Evolutionary conservation across 2,888 invertebrate species (phyloP).

Genomic region (Hyalella azteca): DNA sequence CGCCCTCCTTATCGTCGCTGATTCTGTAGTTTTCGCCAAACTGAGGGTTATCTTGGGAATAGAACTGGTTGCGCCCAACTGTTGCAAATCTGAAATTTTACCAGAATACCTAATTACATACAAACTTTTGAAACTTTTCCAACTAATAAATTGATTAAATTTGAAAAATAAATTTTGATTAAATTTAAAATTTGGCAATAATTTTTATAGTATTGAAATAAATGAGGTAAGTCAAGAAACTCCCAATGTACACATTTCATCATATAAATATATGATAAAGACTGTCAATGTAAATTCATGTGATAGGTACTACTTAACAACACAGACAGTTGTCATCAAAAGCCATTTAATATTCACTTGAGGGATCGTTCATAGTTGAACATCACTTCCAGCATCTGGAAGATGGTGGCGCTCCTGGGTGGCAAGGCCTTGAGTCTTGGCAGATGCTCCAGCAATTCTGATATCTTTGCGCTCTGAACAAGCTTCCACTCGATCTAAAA

Average conservation of each 20-base stretch:
- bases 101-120: no score
- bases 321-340: no score
- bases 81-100: background rate
- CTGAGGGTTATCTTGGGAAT: background rate
- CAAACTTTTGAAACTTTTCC: no score
- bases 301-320: no score
- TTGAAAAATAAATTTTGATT: no score
- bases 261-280: no score
- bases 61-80: conserved; percentile 1
- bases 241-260: no score
- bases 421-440: background rate
- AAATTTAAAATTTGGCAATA: no score
- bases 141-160: no score
- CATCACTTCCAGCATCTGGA: conserved; percentile 28
- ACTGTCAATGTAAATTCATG: no score
- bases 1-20: conserved; percentile 47
- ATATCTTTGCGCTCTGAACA: background rate
- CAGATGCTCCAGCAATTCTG: background rate
- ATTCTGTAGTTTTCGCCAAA: conserved; percentile 44
- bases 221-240: no score
- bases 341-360: background rate
- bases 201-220: no score
- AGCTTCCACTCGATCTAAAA: background rate
- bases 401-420: background rate
- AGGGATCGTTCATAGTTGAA: background rate